Evolutionary conservation across 2,797 vertebrate genomes (phyloP).

Genomic region (Prunella strophiata): DNA sequence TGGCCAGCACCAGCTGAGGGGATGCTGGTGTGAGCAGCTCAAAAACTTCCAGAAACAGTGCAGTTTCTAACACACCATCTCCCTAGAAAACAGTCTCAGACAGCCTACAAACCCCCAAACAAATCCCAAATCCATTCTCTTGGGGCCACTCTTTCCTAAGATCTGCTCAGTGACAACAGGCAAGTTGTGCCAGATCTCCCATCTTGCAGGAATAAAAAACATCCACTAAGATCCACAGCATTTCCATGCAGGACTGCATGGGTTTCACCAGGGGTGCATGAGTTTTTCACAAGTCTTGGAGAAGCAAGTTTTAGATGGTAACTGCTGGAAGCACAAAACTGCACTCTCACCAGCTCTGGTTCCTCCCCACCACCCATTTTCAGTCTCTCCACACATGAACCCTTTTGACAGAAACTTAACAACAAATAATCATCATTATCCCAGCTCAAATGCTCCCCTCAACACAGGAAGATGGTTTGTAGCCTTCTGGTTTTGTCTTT

Average conservation of each 20-base stretch:
- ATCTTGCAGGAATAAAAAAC: accelerated
- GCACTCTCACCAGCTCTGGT: background rate
- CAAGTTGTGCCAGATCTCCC: background rate
- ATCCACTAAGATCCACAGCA: background rate
- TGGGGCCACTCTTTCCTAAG: background rate
- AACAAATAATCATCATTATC: background rate
- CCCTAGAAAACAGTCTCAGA: background rate
- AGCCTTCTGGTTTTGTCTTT: background rate
- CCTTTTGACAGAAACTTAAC: background rate
- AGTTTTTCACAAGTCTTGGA: background rate
- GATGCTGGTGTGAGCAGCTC: background rate
- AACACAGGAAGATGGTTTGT: background rate
- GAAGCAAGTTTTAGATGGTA: background rate
- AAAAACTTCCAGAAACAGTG: background rate
- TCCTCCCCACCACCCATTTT: background rate
- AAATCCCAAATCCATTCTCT: background rate
- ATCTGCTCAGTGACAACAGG: background rate
- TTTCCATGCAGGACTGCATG: background rate
- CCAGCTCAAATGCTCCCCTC: background rate
- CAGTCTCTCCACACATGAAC: background rate
- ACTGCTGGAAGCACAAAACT: background rate
- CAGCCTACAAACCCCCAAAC: background rate
- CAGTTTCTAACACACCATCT: background rate
- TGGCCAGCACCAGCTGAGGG: background rate
- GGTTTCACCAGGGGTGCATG: background rate